Percentiles rank a stretch among this genome's conserved stretches.
These are phyloP conservation scores for Allobates femoralis DNA, from an alignment of 2,797 vertebrate species.

Conservation along the genomic window DNA sequence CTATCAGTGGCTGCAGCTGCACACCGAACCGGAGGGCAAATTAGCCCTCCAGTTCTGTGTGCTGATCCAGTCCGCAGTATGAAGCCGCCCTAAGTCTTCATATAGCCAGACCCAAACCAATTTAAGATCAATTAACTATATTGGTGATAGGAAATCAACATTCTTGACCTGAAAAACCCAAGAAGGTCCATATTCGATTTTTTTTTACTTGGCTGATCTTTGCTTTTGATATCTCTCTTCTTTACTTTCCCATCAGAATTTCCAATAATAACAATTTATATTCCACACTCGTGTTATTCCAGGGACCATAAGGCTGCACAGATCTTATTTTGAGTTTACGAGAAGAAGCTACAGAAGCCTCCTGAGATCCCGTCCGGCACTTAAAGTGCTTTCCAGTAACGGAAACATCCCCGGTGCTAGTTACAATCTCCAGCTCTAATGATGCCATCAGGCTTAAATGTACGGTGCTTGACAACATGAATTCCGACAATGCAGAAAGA, in stretches of 20 bases:
- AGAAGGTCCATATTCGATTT: background rate
- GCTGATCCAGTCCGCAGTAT: no score
- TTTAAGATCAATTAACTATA: no score
- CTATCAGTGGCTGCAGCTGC: no score
- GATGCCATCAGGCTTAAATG: conserved; percentile 52
- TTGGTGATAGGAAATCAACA: no score
- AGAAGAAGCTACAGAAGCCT: background rate
- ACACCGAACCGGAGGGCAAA: no score
- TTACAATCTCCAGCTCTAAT: conserved; percentile 10
- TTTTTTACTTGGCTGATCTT: background rate
- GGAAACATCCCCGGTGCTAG: background rate
- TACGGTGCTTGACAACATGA: conserved; percentile 60
- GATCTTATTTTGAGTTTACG: conserved; percentile 9
- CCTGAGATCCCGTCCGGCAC: background rate
- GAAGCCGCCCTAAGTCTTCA: no score
- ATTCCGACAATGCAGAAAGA: conserved; percentile 62
- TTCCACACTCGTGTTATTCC: background rate
- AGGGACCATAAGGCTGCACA: background rate
- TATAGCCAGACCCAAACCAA: no score
- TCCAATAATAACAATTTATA: background rate
- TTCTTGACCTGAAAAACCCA: no score
- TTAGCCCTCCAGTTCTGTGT: no score
- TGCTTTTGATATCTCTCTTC: background rate
- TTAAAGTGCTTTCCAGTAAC: conserved; percentile 26
- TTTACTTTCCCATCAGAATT: background rate